Percentiles rank a stretch among this genome's conserved stretches.
Evolutionary conservation across 2,113 vertebrate species (phyloP).

Genomic region (Barbus barbus): DNA sequence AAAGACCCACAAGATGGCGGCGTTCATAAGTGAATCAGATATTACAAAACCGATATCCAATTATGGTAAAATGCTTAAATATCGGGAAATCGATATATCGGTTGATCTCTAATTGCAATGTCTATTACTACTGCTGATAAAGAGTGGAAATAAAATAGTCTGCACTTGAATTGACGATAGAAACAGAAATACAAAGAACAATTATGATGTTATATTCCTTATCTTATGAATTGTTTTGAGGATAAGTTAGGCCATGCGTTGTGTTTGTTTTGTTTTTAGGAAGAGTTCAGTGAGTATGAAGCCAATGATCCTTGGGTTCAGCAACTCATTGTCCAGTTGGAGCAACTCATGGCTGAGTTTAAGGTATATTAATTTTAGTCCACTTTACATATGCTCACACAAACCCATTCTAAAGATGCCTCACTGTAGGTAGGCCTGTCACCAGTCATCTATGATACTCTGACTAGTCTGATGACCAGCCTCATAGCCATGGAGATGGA

Average conservation of each 20-base stretch:
- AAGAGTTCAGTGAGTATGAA: conserved; percentile 97
- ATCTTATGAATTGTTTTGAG: neutral
- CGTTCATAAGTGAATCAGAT: too few relatives aligned
- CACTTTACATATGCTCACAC: neutral
- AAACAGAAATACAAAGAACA: neutral
- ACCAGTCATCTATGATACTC: conserved; percentile 89
- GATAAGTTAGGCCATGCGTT: neutral
- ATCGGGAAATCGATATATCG: too few relatives aligned
- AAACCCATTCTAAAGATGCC: neutral
- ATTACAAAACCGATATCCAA: too few relatives aligned
- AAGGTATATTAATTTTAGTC: conserved; percentile 80
- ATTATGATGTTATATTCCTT: neutral
- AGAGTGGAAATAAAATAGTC: neutral
- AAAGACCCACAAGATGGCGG: too few relatives aligned
- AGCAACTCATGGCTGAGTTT: conserved; percentile 96
- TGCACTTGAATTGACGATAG: neutral
- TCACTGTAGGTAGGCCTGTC: conserved; percentile 82
- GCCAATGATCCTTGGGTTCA: conserved; percentile 98
- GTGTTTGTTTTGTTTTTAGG: conserved; percentile 70
- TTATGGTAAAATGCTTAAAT: too few relatives aligned
- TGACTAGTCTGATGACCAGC: conserved; percentile 93
- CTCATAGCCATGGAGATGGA: conserved; percentile 91
- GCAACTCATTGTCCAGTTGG: conserved; percentile 93
- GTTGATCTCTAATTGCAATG: too few relatives aligned
- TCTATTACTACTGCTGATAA: neutral